These are phyloP conservation scores for Atractosteus spatula DNA, from an alignment of 2,113 vertebrate species.

Conservation along the genomic window DNA sequence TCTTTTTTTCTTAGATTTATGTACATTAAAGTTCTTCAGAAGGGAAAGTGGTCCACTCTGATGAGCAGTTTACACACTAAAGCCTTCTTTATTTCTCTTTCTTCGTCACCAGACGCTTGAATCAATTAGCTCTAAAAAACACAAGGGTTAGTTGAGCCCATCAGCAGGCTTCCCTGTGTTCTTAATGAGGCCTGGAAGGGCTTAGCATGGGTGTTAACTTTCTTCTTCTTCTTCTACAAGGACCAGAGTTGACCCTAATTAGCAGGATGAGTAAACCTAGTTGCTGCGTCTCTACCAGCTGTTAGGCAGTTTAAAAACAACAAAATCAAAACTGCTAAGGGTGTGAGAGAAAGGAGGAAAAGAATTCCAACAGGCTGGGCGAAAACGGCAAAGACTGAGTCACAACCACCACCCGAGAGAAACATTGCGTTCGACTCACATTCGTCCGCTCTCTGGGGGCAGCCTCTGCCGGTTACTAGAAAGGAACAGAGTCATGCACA, in stretches of 20 bases:
- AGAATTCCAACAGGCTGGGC: constrained; percentile 11
- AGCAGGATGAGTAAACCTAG: not conserved
- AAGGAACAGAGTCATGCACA: constrained; percentile 62
- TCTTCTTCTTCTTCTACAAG: not conserved
- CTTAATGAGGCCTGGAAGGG: not conserved
- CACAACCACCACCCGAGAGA: constrained; percentile 52
- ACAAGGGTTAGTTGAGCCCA: too few species aligned
- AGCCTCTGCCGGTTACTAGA: constrained; percentile 59
- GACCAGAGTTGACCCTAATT: not conserved
- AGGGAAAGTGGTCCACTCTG: not conserved
- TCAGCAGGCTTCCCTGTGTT: too few species aligned
- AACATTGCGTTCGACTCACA: constrained; percentile 62
- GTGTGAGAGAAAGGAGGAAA: constrained; percentile 1
- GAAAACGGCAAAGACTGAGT: not conserved
- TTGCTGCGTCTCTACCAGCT: not conserved
- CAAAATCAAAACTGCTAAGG: constrained; percentile 19
- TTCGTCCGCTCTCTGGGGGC: constrained; percentile 65
- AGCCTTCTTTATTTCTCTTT: not conserved
- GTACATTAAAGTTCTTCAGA: too few species aligned
- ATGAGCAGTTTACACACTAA: not conserved
- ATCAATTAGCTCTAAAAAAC: too few species aligned
- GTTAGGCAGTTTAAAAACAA: constrained; percentile 10
- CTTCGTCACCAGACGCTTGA: not conserved
- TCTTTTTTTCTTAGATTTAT: too few species aligned
- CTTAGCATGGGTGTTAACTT: not conserved